Conservation (phyloP, 2,888 invertebrate genomes). For the Tetropium fuscum region DNA sequence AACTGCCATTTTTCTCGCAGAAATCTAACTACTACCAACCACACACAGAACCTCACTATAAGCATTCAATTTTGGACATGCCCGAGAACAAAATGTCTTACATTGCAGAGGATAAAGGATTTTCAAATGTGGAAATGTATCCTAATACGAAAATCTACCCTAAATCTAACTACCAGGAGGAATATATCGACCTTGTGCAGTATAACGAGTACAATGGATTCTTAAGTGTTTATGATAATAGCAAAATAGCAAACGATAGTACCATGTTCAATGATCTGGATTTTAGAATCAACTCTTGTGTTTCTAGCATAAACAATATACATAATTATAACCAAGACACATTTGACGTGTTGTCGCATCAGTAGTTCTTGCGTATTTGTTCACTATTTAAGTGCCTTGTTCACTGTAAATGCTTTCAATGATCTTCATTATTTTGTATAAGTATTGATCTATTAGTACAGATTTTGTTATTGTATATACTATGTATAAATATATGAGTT, state of each 20-base stretch:
- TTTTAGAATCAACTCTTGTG: conserved; percentile 55
- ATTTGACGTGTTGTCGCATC: conserved; percentile 52
- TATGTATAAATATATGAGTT: conserved; percentile 44
- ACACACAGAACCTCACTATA: conserved; percentile 38
- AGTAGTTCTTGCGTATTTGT: conserved; percentile 35
- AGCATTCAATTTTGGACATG: conserved; percentile 44
- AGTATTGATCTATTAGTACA: conserved; percentile 31
- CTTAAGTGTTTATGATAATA: conserved; percentile 57
- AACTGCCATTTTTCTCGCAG: conserved; percentile 44
- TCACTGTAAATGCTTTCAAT: conserved; percentile 50
- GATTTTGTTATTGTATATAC: conserved; percentile 43
- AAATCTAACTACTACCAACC: conserved; percentile 42
- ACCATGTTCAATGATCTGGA: conserved; percentile 62
- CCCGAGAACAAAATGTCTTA: conserved; percentile 49
- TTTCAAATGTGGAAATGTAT: conserved; percentile 48
- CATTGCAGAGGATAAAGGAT: conserved; percentile 48
- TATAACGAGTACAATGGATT: conserved; percentile 61
- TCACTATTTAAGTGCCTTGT: conserved; percentile 47
- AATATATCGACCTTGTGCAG: conserved; percentile 57
- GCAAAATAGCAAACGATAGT: conserved; percentile 51
- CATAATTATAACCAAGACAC: conserved; percentile 50
- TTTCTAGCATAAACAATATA: conserved; percentile 46
- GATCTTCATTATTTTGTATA: conserved; percentile 46
- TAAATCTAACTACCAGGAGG: conserved; percentile 51
- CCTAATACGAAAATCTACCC: conserved; percentile 40